A percentile compares a stretch with the other conserved stretches of the same genome.
phyloP scores from a whole-genome alignment of 2,888 invertebrate genomes.

The Deilephila porcellus region DNA sequence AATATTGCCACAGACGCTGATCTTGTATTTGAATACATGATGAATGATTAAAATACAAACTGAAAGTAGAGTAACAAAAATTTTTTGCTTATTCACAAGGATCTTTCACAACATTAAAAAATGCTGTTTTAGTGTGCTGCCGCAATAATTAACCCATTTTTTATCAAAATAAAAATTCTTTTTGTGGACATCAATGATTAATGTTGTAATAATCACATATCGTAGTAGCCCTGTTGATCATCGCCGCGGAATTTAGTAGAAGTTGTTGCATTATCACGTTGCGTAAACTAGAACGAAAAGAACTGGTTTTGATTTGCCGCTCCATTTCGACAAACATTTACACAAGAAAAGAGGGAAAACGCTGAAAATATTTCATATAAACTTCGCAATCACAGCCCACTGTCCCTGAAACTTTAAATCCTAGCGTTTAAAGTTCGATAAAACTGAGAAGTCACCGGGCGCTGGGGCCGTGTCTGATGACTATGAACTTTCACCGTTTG shows the following conservation, averaged over 20 bases:
- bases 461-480: slow-evolving; percentile 37
- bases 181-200: background rate
- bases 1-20: too few relatives aligned
- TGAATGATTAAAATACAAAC: too few relatives aligned
- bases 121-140: too few relatives aligned
- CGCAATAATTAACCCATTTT: too few relatives aligned
- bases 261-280: slow-evolving; percentile 73
- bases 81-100: too few relatives aligned
- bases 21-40: too few relatives aligned
- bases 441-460: slow-evolving; percentile 36
- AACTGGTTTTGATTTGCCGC: slow-evolving; percentile 73
- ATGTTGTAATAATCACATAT: background rate
- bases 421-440: slow-evolving; percentile 34
- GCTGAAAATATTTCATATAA: background rate
- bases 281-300: slow-evolving; percentile 71
- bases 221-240: slow-evolving; percentile 72
- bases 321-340: slow-evolving; percentile 64
- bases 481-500: slow-evolving; percentile 79
- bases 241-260: slow-evolving; percentile 69
- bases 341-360: slow-evolving; percentile 31
- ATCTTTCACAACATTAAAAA: too few relatives aligned
- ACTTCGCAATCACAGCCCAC: slow-evolving; percentile 5
- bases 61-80: too few relatives aligned
- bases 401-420: background rate
- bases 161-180: background rate